Evolutionary conservation across 2,888 invertebrate species (phyloP).

Genomic region (Drosophila sordidula): DNA sequence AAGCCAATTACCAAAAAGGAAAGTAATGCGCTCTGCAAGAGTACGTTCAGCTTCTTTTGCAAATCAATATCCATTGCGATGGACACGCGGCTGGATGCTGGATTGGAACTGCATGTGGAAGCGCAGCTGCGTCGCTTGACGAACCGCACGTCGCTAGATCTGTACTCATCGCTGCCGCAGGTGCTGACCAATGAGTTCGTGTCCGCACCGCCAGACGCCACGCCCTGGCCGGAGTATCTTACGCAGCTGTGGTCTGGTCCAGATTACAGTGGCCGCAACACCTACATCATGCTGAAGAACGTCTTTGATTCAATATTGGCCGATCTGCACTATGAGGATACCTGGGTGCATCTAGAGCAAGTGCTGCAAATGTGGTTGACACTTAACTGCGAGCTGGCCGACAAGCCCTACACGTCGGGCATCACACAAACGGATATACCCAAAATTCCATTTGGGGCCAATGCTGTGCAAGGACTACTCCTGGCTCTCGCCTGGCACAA

Average conservation of each 20-base stretch:
- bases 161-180: slow-evolving; percentile 84
- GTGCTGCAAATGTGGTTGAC: slow-evolving; percentile 95
- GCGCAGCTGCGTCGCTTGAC: slow-evolving; percentile 90
- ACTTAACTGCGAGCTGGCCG: slow-evolving; percentile 88
- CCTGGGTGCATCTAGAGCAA: slow-evolving; percentile 92
- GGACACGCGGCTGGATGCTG: slow-evolving; percentile 92
- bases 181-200: slow-evolving; percentile 83
- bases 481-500: slow-evolving; percentile 89
- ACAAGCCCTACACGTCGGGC: slow-evolving; percentile 85
- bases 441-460: slow-evolving; percentile 88
- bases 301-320: slow-evolving; percentile 90
- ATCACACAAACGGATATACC: slow-evolving; percentile 88
- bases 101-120: slow-evolving; percentile 92
- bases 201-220: slow-evolving; percentile 81
- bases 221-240: slow-evolving; percentile 85
- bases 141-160: slow-evolving; percentile 86
- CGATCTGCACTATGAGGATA: slow-evolving; percentile 88
- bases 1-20: slow-evolving; percentile 87
- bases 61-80: slow-evolving; percentile 89
- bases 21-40: slow-evolving; percentile 82
- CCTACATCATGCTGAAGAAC: slow-evolving; percentile 88
- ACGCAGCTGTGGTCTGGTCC: slow-evolving; percentile 86
- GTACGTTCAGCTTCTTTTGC: slow-evolving; percentile 84
- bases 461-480: slow-evolving; percentile 89
- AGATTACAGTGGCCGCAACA: slow-evolving; percentile 86